A percentile compares a stretch with the other conserved stretches of the same genome.
phyloP scores from a whole-genome alignment of 2,888 invertebrate genomes.

The Rapana venosa region DNA sequence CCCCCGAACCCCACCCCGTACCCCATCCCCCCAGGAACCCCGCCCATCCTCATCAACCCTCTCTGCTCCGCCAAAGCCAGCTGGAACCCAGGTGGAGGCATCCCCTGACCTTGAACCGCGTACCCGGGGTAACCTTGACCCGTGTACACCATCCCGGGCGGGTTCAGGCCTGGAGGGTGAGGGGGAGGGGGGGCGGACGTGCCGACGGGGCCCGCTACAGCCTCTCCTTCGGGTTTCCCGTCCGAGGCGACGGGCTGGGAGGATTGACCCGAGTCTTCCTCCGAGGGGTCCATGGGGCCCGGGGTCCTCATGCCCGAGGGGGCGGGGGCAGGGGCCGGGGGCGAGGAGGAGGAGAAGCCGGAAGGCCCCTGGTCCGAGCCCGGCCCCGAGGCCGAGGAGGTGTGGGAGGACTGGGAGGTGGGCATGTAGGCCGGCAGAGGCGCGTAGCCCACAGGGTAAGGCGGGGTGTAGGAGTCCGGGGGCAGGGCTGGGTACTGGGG shows the following conservation, averaged over 20 bases:
- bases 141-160: not conserved
- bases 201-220: not conserved
- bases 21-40: not conserved
- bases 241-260: not conserved
- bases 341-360: slow-evolving; percentile 25
- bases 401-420: slow-evolving; percentile 33
- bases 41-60: not conserved
- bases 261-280: not conserved
- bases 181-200: not conserved
- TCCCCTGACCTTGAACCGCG: slow-evolving; percentile 6
- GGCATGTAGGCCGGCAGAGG: slow-evolving; percentile 39
- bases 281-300: not conserved
- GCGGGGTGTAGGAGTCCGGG: slow-evolving; percentile 31
- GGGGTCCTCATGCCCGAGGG: slow-evolving; percentile 24
- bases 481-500: slow-evolving; percentile 13
- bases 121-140: not conserved
- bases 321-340: slow-evolving; percentile 24
- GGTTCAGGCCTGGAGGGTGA: not conserved
- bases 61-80: not conserved
- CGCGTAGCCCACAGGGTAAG: slow-evolving; percentile 32
- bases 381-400: slow-evolving; percentile 10
- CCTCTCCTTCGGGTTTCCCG: not conserved
- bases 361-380: slow-evolving; percentile 30
- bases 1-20: not conserved
- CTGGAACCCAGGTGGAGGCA: not conserved